Evolutionary conservation across 64 coral and sea anemone species (phyloP), one percentile per base, ranked within the genome.

Genomic region (Orbicella faveolata): DNA sequence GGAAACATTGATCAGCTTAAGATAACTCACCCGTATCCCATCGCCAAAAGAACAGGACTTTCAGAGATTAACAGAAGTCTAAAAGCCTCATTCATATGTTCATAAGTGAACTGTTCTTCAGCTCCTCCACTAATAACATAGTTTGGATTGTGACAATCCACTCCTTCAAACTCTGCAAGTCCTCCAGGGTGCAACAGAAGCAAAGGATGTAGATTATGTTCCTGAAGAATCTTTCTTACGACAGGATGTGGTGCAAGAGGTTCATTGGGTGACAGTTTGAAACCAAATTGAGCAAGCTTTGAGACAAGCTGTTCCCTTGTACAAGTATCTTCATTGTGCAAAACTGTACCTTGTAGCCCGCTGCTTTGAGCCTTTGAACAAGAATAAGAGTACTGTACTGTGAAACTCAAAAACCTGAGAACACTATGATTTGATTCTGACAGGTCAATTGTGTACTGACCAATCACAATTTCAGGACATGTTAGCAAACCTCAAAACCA

Each of bases 121-220:
- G 97, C 97, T 87, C 93, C 97, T 35, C 97, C 97, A 89, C 96
- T 88, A 13, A 99, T 74, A 36, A 99, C 97, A 94, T 94, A 99
- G 78, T 96, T 93, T 15, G 97, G 97, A 9, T 96, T 88, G 23
- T 53, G 20, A 17, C 90, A 79, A 30, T 93, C 79, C n/a, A 99
- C 30, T 18, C 86, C 97, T 36, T 88, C 79, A 87, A 93, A 99
- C 17, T 99, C 97, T 67, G 68, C 61, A 41, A 87, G 48, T 61
- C 91, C 79, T 66, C 91, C 89, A 48, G 94, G 80, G 41, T 99
- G 94, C 54, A 99, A 90, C 65, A 99, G 69, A 3, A 99, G 76
- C 44, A 91, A 81, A 15, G 97, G 97, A 6, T 91, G 94, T 9
- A 99, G 91, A 79, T 96, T 89, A 30, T 89, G 83, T 30, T 93